Evolutionary conservation across 2,888 invertebrate species (phyloP).

Genomic region (Alitta virens): DNA sequence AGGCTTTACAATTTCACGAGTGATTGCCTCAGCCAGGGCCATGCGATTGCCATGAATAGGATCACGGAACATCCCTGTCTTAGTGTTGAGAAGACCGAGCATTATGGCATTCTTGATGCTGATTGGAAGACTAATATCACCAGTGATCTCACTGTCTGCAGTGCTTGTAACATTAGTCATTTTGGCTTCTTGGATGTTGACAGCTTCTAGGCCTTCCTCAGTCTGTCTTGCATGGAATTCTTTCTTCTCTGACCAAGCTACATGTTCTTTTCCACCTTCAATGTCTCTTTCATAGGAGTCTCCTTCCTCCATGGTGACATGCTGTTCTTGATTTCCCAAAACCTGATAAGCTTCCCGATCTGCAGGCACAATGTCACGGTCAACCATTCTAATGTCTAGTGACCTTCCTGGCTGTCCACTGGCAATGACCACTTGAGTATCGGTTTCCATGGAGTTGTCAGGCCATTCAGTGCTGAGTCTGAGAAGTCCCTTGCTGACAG

Average conservation of each 20-base stretch:
- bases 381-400: background rate
- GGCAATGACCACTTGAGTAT: background rate
- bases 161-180: conserved; percentile 21
- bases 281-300: conserved; percentile 27
- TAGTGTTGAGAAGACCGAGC: conserved; percentile 71
- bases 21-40: conserved; percentile 77
- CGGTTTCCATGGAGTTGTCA: background rate
- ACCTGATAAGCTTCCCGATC: background rate
- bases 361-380: background rate
- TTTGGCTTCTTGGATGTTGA: conserved; percentile 28
- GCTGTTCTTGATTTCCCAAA: background rate
- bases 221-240: conserved; percentile 26
- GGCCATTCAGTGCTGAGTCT: conserved; percentile 7
- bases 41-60: conserved; percentile 77
- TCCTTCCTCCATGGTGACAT: conserved; percentile 24
- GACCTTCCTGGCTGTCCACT: background rate
- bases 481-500: conserved; percentile 27
- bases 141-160: conserved; percentile 16
- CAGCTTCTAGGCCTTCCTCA: conserved; percentile 26
- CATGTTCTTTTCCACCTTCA: conserved; percentile 27
- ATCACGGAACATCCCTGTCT: conserved; percentile 68
- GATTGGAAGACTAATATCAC: conserved; percentile 52
- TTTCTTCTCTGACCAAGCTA: conserved; percentile 19
- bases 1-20: conserved; percentile 52
- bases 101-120: conserved; percentile 75